A percentile compares a stretch with the other conserved stretches of the same genome.
These are phyloP conservation scores for Dendronephthya gigantea DNA, from an alignment of 64 coral and sea anemone species.

Conservation along the genomic window DNA sequence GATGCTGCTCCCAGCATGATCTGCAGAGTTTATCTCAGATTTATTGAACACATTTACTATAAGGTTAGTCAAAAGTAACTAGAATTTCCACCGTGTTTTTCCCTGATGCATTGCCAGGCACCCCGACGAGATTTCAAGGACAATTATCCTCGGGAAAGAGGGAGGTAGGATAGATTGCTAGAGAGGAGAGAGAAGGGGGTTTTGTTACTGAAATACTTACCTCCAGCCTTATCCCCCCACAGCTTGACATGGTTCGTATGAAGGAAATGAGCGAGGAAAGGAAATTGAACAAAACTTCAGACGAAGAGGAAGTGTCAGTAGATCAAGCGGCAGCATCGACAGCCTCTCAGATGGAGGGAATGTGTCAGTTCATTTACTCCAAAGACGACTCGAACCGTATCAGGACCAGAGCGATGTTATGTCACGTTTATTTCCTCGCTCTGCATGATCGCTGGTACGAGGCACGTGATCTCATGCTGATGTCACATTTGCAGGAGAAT, in stretches of 20 bases:
- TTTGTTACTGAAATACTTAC: too few relatives aligned
- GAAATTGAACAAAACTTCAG: not conserved
- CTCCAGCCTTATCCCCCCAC: too few relatives aligned
- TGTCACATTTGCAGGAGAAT: constrained; percentile 92
- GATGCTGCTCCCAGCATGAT: constrained; percentile 32
- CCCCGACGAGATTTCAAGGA: too few relatives aligned
- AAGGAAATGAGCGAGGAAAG: not conserved
- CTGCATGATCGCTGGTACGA: constrained; percentile 94
- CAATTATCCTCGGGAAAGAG: too few relatives aligned
- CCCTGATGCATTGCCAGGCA: constrained; percentile 21
- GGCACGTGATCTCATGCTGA: constrained; percentile 84
- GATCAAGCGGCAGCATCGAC: constrained; percentile 32
- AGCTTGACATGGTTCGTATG: not conserved
- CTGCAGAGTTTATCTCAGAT: constrained; percentile 72
- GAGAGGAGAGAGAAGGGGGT: too few relatives aligned
- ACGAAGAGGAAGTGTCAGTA: not conserved
- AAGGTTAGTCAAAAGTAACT: constrained; percentile 41
- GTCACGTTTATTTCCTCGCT: constrained; percentile 82
- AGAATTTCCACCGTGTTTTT: not conserved
- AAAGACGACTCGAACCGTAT: constrained; percentile 87
- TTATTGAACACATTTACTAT: constrained; percentile 91
- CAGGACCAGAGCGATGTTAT: constrained; percentile 92
- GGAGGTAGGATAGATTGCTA: too few relatives aligned
- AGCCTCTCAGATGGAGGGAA: constrained; percentile 39
- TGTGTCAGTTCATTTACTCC: constrained; percentile 96